A percentile compares a stretch with the other conserved stretches of the same genome.
These are phyloP conservation scores for Mallateleia sp. DNA, from an alignment of 2,888 invertebrate genomes.

Conservation along the genomic window DNA sequence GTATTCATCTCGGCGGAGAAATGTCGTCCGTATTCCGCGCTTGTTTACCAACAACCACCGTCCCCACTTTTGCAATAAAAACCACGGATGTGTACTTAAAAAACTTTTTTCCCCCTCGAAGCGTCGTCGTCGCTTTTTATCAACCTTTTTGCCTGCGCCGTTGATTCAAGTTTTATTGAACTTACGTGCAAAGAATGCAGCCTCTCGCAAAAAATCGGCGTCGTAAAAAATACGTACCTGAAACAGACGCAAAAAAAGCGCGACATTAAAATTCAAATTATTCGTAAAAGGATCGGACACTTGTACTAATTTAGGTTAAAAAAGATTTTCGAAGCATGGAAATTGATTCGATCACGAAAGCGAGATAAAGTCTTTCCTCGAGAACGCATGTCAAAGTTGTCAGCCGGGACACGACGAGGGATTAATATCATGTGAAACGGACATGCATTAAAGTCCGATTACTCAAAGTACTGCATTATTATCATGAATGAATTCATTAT, in stretches of 20 bases:
- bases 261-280: conserved; percentile 74
- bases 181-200: conserved; percentile 80
- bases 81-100: neutral
- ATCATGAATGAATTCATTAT: conserved; percentile 77
- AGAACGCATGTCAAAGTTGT: conserved; percentile 77
- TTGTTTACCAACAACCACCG: conserved; percentile 41
- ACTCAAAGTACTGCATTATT: conserved; percentile 76
- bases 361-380: conserved; percentile 77
- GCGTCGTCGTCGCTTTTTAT: conserved; percentile 9
- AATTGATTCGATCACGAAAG: conserved; percentile 79
- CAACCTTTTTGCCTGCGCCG: conserved; percentile 2
- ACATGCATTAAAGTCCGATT: conserved; percentile 78
- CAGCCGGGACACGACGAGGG: conserved; percentile 72
- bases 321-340: conserved; percentile 74
- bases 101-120: neutral
- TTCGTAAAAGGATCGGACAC: conserved; percentile 67
- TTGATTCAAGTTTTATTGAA: conserved; percentile 67
- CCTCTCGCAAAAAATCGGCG: conserved; percentile 51
- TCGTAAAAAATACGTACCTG: conserved; percentile 74
- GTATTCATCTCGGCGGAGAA: conserved; percentile 67
- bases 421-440: conserved; percentile 76
- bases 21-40: conserved; percentile 42
- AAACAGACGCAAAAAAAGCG: conserved; percentile 63
- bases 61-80: conserved; percentile 34
- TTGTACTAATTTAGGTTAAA: conserved; percentile 75